These are phyloP conservation scores for Dasyurus viverrinus DNA, from an alignment of 2,113 vertebrate species.

Conservation along the genomic window DNA sequence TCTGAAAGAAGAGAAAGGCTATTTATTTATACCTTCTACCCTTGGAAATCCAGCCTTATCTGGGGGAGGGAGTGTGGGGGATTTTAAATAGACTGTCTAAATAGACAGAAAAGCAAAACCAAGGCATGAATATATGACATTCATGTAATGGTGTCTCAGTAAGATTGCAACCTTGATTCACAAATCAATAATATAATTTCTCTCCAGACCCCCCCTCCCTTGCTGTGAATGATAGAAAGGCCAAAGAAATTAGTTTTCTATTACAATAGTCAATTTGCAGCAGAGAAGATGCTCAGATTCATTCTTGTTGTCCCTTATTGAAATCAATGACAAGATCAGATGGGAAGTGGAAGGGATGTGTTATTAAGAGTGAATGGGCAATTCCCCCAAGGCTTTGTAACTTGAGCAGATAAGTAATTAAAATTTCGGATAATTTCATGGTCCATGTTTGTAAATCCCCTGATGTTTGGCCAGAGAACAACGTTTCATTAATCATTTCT, in stretches of 20 bases:
- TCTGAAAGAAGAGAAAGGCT: not conserved
- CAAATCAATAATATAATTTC: not conserved
- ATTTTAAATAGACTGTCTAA: not conserved
- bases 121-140: not conserved
- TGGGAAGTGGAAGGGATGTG: not conserved
- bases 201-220: not conserved
- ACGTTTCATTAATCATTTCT: not conserved
- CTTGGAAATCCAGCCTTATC: not conserved
- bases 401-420: not conserved
- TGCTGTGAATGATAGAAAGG: not conserved
- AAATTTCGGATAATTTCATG: not conserved
- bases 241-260: not conserved
- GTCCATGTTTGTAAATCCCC: not conserved
- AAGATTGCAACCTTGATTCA: not conserved
- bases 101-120: not conserved
- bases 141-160: not conserved
- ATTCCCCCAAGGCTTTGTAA: not conserved
- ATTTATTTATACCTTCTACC: not conserved
- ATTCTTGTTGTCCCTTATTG: not conserved
- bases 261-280: not conserved
- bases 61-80: no score
- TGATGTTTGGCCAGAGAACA: not conserved
- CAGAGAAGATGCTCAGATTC: not conserved
- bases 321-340: not conserved
- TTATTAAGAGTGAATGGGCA: not conserved